These are phyloP conservation scores for Paracentrotus lividus DNA, from an alignment of 53 echinoderm and acorn worm genomes.

Conservation along the genomic window DNA sequence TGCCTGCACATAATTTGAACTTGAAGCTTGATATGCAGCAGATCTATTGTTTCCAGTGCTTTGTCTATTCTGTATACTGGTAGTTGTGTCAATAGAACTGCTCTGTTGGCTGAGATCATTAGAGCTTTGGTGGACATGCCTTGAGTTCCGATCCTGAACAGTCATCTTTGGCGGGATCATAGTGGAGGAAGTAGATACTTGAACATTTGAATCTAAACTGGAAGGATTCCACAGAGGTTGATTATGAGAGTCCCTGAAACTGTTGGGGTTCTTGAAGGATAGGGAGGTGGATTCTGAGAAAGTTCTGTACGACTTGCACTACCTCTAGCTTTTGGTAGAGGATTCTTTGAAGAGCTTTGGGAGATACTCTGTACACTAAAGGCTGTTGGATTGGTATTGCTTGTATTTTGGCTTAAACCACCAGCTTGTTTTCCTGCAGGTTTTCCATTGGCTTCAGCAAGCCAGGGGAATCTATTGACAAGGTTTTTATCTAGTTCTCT, in stretches of 20 bases:
- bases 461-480: slow-evolving; percentile 96
- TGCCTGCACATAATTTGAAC: slow-evolving; percentile 42
- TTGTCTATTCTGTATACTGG: slow-evolving; percentile 13
- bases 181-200: background rate
- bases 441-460: slow-evolving; percentile 79
- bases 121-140: background rate
- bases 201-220: slow-evolving; percentile 19
- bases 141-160: slow-evolving; percentile 18
- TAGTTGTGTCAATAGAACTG: background rate
- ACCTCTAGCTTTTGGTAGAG: background rate
- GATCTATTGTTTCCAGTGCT: slow-evolving; percentile 27
- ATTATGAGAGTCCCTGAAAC: slow-evolving; percentile 59
- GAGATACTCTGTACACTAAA: slow-evolving; percentile 95
- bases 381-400: slow-evolving; percentile 72
- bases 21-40: slow-evolving; percentile 10
- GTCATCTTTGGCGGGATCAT: background rate
- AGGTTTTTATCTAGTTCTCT: slow-evolving; percentile 83
- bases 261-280: slow-evolving; percentile 55
- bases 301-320: slow-evolving; percentile 11
- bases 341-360: slow-evolving; percentile 79
- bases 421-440: slow-evolving; percentile 35
- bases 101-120: background rate
- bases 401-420: background rate
- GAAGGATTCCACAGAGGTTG: slow-evolving; percentile 83
- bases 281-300: slow-evolving; percentile 63